A percentile compares a stretch with the other conserved stretches of the same genome.
phyloP scores from a whole-genome alignment of 2,113 vertebrate genomes.

The Suricata suricatta region DNA sequence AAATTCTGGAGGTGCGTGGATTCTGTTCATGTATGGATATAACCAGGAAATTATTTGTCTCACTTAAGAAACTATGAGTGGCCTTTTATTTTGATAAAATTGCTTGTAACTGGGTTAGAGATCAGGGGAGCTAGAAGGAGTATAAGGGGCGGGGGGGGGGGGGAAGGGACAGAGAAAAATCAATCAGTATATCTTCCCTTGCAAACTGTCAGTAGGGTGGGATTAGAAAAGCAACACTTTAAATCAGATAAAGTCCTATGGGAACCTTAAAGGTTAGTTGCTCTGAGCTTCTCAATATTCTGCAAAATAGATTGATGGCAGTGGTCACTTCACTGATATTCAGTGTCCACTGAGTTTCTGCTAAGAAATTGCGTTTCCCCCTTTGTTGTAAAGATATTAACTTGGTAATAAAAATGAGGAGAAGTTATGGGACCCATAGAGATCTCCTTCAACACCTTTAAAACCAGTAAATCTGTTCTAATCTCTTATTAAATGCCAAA shows the following conservation, averaged over 20 bases:
- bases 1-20: neutral
- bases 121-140: neutral
- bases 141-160: neutral
- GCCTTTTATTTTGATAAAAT: constrained; percentile 72
- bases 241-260: constrained; percentile 80
- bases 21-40: neutral
- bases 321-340: constrained; percentile 59
- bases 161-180: constrained; percentile 66
- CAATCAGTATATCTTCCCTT: constrained; percentile 75
- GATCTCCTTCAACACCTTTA: constrained; percentile 62
- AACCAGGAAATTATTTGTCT: constrained; percentile 55
- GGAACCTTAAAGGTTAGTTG: constrained; percentile 77
- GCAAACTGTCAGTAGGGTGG: constrained; percentile 69
- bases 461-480: constrained; percentile 57
- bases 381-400: constrained; percentile 66
- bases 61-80: constrained; percentile 57
- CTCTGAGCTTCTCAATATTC: constrained; percentile 77
- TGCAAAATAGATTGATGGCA: constrained; percentile 77
- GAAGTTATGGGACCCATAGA: constrained; percentile 53
- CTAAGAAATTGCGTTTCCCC: constrained; percentile 46
- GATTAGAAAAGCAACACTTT: constrained; percentile 77
- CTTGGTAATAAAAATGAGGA: constrained; percentile 68
- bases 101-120: constrained; percentile 68
- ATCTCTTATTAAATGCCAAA: constrained; percentile 66
- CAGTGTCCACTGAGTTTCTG: constrained; percentile 48